phyloP scores from a whole-genome alignment of 2,888 invertebrate genomes.

The Ypsolopha scabrella region DNA sequence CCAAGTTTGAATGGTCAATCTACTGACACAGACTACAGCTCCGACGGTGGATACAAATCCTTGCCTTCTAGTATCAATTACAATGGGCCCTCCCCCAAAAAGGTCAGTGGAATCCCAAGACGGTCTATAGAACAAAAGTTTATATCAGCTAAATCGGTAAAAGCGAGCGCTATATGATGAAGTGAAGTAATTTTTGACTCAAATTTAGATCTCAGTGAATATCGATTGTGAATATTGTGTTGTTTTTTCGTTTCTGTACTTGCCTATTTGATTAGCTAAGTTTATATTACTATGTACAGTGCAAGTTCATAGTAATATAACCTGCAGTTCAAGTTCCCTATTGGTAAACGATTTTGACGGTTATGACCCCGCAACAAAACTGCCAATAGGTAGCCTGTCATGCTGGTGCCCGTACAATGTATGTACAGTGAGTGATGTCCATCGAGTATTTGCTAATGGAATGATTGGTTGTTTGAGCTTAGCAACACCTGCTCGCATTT shows the following conservation, averaged over 20 bases:
- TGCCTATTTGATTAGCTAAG: background rate
- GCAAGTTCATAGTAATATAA: too few relatives aligned
- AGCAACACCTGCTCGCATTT: slow-evolving; percentile 55
- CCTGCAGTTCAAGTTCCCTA: too few relatives aligned
- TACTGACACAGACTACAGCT: slow-evolving; percentile 64
- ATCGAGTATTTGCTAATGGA: background rate
- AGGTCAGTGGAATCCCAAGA: slow-evolving; percentile 16
- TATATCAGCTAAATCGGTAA: slow-evolving; percentile 51
- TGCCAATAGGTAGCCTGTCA: too few relatives aligned
- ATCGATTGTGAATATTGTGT: background rate
- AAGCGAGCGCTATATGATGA: slow-evolving; percentile 53
- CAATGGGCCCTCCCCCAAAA: slow-evolving; percentile 33
- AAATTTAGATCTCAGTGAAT: slow-evolving; percentile 1
- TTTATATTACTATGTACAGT: too few relatives aligned
- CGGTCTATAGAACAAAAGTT: slow-evolving; percentile 60
- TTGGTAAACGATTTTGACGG: too few relatives aligned
- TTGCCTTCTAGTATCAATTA: slow-evolving; percentile 63
- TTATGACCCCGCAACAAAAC: too few relatives aligned
- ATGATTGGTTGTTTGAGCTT: background rate
- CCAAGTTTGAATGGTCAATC: slow-evolving; percentile 56
- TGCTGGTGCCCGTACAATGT: too few relatives aligned
- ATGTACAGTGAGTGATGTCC: background rate
- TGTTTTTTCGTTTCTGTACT: background rate
- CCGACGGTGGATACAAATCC: slow-evolving; percentile 64
- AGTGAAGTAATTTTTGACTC: background rate